Evolutionary conservation across 2,797 vertebrate genomes (phyloP), one percentile per base, ranked within the genome.

Genomic region (Labeo calbasu): DNA sequence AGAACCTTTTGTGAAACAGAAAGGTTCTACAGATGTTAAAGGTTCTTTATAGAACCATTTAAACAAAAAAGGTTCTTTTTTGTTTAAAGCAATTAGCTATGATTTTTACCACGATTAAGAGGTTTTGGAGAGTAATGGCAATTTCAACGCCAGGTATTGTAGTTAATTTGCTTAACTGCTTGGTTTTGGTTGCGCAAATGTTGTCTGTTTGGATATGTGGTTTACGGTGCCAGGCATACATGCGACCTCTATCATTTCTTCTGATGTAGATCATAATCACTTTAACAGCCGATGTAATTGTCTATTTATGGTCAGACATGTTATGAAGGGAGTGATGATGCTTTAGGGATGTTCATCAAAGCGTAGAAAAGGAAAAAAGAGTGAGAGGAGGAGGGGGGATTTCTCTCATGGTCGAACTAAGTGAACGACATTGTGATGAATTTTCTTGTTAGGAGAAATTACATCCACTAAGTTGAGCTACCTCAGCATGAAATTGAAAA

Each of bases 401-500:
- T 95, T 94, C 94, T 95, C 95, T 92, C 94, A 95, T 91, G 93
- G 94, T 91, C 89, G 87, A 93, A 94, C 95, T 96, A 96, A 97
- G 94, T 97, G 96, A 98, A 96, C 95, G 94, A 95, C 97, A 95
- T 95, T 96, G 95, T 98, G 97, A 98, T 98, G 96, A 92, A 97
- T 99, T 98, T 98, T 98, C 98, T 99, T 98, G 97, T 99, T 99
- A 99, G 97, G 95, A 96, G 95, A 97, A 99, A 98, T 98, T 99
- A 98, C 96, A 89, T 95, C 95, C 96, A 94, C 96, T 97, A 98
- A 98, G 96, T 98, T 98, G 96, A 98, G 96, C 95, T 97, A 97
- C 96, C 96, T 98, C 96, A 99, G 97, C 97, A 99, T 99, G 98
- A 99, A 99, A 99, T 99, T 99, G 98, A 97, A 99, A 99, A 99